Evolutionary conservation across 2,113 vertebrate species (phyloP).

Genomic region (Lagenorhynchus albirostris): DNA sequence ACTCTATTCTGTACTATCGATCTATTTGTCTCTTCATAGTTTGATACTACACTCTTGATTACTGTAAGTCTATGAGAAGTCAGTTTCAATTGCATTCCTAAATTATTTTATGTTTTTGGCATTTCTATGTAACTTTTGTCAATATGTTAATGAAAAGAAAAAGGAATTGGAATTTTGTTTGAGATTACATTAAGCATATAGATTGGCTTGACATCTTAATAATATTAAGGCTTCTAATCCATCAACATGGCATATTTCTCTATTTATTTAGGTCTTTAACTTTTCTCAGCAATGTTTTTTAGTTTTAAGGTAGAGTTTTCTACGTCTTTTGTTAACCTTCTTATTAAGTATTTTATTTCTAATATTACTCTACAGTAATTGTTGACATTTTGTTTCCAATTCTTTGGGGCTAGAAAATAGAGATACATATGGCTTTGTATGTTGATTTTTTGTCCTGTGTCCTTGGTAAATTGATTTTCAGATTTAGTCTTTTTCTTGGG

Average conservation of each 20-base stretch:
- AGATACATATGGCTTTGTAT: background rate
- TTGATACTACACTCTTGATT: background rate
- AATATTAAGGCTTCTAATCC: background rate
- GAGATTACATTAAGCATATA: background rate
- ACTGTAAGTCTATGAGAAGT: background rate
- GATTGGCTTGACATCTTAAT: background rate
- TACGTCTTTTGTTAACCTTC: background rate
- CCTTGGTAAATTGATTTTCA: background rate
- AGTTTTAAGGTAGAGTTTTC: background rate
- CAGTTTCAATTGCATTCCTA: background rate
- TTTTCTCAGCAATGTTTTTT: background rate
- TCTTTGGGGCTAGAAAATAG: background rate
- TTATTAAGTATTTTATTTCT: background rate
- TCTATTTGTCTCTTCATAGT: background rate
- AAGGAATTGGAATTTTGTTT: background rate
- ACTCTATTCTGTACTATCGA: background rate
- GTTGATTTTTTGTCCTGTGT: background rate
- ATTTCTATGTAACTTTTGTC: background rate
- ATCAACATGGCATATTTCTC: background rate
- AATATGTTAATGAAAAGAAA: background rate
- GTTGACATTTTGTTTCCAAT: background rate
- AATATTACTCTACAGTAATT: background rate
- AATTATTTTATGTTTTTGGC: background rate
- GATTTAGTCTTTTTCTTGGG: background rate
- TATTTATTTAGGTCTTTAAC: background rate